Percentiles rank a stretch among this genome's conserved stretches.
Conservation (phyloP, 2,797 vertebrate species). For the Neoniphon sammara region DNA sequence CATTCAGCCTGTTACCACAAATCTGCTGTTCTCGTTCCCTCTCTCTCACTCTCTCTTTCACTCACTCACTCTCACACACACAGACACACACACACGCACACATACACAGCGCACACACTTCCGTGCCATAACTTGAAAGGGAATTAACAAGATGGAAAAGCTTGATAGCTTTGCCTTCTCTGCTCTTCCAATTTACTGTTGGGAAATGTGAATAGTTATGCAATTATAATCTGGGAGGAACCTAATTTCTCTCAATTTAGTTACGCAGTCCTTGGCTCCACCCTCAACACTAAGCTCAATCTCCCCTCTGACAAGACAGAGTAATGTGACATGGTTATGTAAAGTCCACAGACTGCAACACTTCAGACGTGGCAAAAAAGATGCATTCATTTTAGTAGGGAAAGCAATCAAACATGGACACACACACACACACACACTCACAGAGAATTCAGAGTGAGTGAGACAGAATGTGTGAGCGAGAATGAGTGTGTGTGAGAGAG, state of each 20-base stretch:
- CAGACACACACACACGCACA: conserved; percentile 5
- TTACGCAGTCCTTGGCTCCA: conserved; percentile 45
- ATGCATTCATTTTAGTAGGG: conserved; percentile 22
- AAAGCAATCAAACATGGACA: not conserved
- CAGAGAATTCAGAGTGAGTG: not conserved
- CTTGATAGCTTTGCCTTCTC: conserved; percentile 21
- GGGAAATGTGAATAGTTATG: conserved; percentile 55
- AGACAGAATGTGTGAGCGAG: not conserved
- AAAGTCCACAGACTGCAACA: conserved; percentile 36
- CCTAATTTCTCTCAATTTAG: conserved; percentile 33
- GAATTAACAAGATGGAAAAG: conserved; percentile 52
- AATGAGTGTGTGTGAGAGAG: not conserved
- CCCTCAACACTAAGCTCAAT: conserved; percentile 42
- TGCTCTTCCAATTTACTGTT: conserved; percentile 15
- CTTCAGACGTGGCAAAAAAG: conserved; percentile 22
- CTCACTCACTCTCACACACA: conserved; percentile 33
- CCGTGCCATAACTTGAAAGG: conserved; percentile 41
- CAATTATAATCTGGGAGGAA: conserved; percentile 59
- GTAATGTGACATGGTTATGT: conserved; percentile 59
- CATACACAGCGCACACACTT: conserved; percentile 23
- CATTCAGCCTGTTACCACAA: conserved; percentile 73
- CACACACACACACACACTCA: not conserved
- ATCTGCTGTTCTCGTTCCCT: conserved; percentile 61
- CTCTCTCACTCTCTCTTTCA: not conserved
- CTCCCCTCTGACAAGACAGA: conserved; percentile 40